Conservation (phyloP, 2,888 invertebrate genomes). For the Podotricha telesiphe region DNA sequence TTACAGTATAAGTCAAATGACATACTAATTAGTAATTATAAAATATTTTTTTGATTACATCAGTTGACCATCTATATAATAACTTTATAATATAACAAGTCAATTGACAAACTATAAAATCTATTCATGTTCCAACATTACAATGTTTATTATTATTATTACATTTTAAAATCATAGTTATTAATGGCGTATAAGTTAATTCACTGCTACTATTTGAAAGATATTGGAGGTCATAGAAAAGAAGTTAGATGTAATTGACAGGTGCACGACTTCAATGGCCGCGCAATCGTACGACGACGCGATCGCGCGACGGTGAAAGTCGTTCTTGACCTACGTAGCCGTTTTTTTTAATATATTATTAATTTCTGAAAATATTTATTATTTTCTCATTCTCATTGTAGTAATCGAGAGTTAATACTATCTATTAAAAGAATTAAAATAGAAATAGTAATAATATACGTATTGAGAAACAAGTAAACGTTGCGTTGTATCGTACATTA, state of each 20-base stretch:
- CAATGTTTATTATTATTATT: too few species aligned
- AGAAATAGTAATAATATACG: neutral
- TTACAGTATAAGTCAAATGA: too few species aligned
- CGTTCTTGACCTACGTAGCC: slow-evolving; percentile 47
- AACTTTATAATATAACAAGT: too few species aligned
- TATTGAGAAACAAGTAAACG: neutral
- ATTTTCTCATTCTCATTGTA: neutral
- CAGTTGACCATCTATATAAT: too few species aligned
- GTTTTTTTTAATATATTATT: slow-evolving; percentile 25
- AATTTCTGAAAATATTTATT: slow-evolving; percentile 1
- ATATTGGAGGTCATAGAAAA: slow-evolving; percentile 21
- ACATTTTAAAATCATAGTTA: neutral
- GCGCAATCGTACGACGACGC: slow-evolving; percentile 32
- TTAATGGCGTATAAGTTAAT: neutral
- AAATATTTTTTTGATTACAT: too few species aligned
- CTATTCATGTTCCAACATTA: too few species aligned
- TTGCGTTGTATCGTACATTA: neutral
- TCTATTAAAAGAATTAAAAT: neutral
- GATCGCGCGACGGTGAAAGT: slow-evolving; percentile 45
- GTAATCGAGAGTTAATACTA: too few species aligned
- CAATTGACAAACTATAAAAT: too few species aligned
- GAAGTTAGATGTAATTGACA: slow-evolving; percentile 30
- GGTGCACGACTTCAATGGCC: slow-evolving; percentile 37
- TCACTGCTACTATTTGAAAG: slow-evolving; percentile 5
- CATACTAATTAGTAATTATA: too few species aligned